Evolutionary conservation across 2,888 invertebrate genomes (phyloP).

Genomic region (Leptinotarsa haldemani): DNA sequence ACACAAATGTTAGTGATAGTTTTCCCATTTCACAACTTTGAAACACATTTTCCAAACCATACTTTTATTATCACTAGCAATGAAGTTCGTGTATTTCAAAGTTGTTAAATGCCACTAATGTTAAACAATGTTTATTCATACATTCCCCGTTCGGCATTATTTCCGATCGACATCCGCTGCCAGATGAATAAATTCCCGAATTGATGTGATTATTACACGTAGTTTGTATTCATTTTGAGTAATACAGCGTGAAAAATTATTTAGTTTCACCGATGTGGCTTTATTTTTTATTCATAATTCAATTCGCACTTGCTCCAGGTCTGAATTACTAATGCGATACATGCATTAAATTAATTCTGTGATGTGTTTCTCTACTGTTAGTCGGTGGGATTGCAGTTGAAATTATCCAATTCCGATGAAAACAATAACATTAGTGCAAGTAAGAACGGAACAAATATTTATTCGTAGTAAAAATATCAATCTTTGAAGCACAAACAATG

Average conservation of each 20-base stretch:
- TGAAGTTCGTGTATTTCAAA: background rate
- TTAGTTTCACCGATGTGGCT: constrained; percentile 22
- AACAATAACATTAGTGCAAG: too few species aligned
- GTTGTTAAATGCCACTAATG: background rate
- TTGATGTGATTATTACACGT: constrained; percentile 50
- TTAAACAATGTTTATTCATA: constrained; percentile 16
- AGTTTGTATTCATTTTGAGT: constrained; percentile 20
- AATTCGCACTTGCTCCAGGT: constrained; percentile 23
- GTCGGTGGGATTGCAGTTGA: background rate
- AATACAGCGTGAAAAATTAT: constrained; percentile 20
- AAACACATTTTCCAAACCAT: too few species aligned
- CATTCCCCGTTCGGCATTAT: background rate
- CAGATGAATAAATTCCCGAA: constrained; percentile 9
- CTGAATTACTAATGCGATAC: constrained; percentile 24
- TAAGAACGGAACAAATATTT: too few species aligned
- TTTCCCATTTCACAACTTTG: too few species aligned
- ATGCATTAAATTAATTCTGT: constrained; percentile 10
- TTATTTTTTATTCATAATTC: constrained; percentile 22
- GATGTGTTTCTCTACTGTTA: constrained; percentile 4
- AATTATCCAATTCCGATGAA: too few species aligned
- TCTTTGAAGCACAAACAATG: too few species aligned
- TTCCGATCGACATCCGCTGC: constrained; percentile 16
- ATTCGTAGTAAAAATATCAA: too few species aligned
- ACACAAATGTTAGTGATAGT: too few species aligned
- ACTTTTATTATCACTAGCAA: too few species aligned